Base-by-base conservation (phyloP, 2,113 vertebrate species). In the Oreamnos americanus region DNA sequence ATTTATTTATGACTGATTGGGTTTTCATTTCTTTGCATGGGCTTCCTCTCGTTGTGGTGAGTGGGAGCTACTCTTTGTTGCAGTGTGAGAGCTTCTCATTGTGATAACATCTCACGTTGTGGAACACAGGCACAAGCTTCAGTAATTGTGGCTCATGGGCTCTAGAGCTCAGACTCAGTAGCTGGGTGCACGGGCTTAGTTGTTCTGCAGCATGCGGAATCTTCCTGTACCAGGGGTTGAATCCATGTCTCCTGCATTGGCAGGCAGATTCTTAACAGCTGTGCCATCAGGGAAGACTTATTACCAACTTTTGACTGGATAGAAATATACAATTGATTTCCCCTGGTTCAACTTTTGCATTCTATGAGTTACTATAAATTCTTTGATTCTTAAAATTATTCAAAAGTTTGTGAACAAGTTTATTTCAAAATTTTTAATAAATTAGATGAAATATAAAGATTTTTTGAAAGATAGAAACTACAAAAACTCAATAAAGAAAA, bases 351-450 rank as follows among this genome's bases (percentile, higher is more conserved):
- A n/a, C 2, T 45, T 85, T 85, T 36, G 11, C 14, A 78, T 16
- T 12, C 71, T 57, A 55, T 51, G n/a, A 85, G 45, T 76, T 45
- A 95, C 21, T 26, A 17, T 30, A 15, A 30, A 33, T 26, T 95
- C 28, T 85, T 55, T 45, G 74, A 58, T 39, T 84, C 33, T 79
- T 51, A 60, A 91, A 85, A 60, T 88, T 85, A 64, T 19, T n/a
- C 13, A 85, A 16, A n/a, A 43, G 49, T 43, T 51, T 85, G 51
- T 76, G 5, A 71, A 39, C 7, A 82, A 47, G 9, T 57, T 67
- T 23, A 67, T 47, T 78, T 15, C 39, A 90, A 71, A 23, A 3
- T 30, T 82, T 67, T 67, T 16, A 94, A 36, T 12, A 71, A 57
- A 55, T 82, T 94, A 39, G 43, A 76, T 84, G 19, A 76, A 90